These are phyloP conservation scores for Papilio machaon DNA, from an alignment of 1,140 invertebrate species.

Conservation along the genomic window DNA sequence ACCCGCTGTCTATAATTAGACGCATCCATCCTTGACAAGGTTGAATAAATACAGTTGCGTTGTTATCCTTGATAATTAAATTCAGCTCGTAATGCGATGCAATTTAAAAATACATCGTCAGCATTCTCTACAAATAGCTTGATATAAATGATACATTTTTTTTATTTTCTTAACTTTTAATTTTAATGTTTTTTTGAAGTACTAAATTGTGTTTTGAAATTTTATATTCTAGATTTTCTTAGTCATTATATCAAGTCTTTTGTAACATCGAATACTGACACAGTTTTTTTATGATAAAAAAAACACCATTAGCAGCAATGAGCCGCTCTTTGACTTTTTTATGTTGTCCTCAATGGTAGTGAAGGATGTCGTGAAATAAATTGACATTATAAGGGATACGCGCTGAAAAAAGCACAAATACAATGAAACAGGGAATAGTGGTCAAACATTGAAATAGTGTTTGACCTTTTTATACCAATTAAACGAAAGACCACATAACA, in stretches of 20 bases:
- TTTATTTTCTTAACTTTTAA: neutral
- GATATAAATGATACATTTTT: neutral
- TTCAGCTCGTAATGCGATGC: slow-evolving; percentile 2
- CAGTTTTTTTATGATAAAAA: no score
- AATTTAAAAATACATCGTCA: neutral
- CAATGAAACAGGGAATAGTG: no score
- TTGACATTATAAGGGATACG: no score
- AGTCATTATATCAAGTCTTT: neutral
- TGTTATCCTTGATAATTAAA: slow-evolving; percentile 9
- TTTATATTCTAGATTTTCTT: neutral
- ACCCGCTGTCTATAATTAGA: neutral
- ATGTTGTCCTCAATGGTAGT: no score
- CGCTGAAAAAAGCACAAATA: no score
- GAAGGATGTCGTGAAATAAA: no score
- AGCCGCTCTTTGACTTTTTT: no score
- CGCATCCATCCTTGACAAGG: slow-evolving; percentile 21
- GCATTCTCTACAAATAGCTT: slow-evolving; percentile 1
- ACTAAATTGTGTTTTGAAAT: neutral
- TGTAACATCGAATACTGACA: neutral
- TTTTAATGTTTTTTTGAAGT: neutral
- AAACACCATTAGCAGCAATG: no score
- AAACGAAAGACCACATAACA: neutral
- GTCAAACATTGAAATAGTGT: no score
- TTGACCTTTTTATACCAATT: no score
- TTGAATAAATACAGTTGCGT: slow-evolving; percentile 18